Evolutionary conservation across 2,113 vertebrate genomes (phyloP).

Genomic region (Oryzias woworae): DNA sequence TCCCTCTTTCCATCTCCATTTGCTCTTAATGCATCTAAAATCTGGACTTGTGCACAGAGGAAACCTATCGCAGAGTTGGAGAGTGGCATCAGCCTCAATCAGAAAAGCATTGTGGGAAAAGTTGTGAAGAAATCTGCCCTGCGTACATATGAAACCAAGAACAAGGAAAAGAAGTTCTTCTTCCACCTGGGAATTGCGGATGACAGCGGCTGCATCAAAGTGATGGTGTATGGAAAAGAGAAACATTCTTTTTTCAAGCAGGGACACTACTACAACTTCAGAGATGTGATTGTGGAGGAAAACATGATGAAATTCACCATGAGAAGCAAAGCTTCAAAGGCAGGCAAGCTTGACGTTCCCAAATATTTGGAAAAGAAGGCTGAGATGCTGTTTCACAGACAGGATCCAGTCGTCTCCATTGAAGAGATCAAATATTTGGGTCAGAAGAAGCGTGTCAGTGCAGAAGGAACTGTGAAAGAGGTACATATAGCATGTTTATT

Average conservation of each 20-base stretch:
- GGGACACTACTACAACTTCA: background rate
- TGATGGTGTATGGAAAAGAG: slow-evolving; percentile 13
- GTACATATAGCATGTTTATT: background rate
- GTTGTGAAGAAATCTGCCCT: slow-evolving; percentile 11
- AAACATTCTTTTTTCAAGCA: accelerated
- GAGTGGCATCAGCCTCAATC: accelerated
- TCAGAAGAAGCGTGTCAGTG: background rate
- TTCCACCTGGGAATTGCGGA: background rate
- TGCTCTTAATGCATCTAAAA: too few relatives aligned
- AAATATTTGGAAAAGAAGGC: background rate
- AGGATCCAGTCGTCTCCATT: slow-evolving; percentile 1
- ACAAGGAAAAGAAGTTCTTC: background rate
- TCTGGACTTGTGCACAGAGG: background rate
- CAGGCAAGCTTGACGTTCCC: accelerated
- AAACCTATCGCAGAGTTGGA: background rate
- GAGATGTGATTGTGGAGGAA: accelerated
- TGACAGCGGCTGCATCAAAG: background rate
- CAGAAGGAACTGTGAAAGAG: slow-evolving; percentile 6
- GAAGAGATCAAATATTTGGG: accelerated
- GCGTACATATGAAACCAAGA: background rate
- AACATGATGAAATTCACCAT: accelerated
- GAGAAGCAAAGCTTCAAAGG: accelerated
- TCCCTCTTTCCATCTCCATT: too few relatives aligned
- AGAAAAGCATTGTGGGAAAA: background rate
- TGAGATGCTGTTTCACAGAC: background rate